Base-by-base conservation (phyloP, 1,140 invertebrate genomes). In the Scaptomyza graminum region DNA sequence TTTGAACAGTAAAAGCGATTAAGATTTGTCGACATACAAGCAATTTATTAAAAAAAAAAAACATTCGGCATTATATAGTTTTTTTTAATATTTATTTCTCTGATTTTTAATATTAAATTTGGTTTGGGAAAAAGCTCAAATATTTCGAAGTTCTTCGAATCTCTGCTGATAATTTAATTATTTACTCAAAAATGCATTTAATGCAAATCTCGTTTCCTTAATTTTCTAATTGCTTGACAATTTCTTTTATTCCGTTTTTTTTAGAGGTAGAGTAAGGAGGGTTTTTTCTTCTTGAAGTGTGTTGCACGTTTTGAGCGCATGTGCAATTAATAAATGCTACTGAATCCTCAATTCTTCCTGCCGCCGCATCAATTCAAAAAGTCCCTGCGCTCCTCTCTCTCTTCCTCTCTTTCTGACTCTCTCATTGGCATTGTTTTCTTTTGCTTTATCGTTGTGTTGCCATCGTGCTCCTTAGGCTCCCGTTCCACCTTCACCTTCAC, bases 311-410 rank as follows among this genome's bases (percentile, higher is more conserved):
- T 82, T 71, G 64, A 66, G 78, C 83, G 70, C 83, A 87, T 87
- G 82, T 87, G 82, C 82, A 87, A 87, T 87, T 87, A 87, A 87
- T 87, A 87, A 87, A 87, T 87, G 82, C 82, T 87, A 74, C 77
- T 65, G 52, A 74, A 68, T 71, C 28, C 62, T 56, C 71, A 74
- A 57, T 72, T 73, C 56, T 57, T 43, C 44, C 18, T n/a, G 54
- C 39, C 16, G 47, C 11, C 34, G 34, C 9, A 37, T 54, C 44
- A 12, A 41, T 15, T 39, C 51, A 55, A 44, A 34, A 18, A 28
- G 22, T 51, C 12, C 46, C 44, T 43, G 31, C 41, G 28, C 70
- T 46, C 18, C 28, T 12, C 52, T 65, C 37, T 41, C n/a, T 25
- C 31, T 46, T 7, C n/a, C n/a, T 5, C 28, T 5, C 28, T 28